Conservation (phyloP, 2,797 vertebrate genomes). For the Falco concolor region DNA sequence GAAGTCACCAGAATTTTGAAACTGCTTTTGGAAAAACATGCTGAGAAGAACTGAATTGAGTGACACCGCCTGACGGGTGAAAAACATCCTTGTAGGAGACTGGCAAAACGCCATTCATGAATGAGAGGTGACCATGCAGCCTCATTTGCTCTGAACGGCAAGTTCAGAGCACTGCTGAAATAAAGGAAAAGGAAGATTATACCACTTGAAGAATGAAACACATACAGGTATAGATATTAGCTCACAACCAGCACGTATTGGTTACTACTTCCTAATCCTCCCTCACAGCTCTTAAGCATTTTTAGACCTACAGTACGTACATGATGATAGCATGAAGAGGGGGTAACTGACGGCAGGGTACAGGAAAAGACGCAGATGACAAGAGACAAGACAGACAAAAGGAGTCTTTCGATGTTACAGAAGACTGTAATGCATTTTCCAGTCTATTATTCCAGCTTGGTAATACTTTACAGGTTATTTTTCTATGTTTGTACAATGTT, state of each 20-base stretch:
- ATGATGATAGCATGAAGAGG: accelerated
- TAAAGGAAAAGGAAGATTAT: not conserved
- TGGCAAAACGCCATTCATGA: not conserved
- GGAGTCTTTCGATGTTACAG: not conserved
- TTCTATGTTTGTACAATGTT: not conserved
- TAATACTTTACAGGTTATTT: not conserved
- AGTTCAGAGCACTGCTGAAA: not conserved
- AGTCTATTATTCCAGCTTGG: not conserved
- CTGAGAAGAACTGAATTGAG: not conserved
- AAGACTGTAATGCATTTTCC: not conserved
- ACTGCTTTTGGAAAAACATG: not conserved
- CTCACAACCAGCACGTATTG: not conserved
- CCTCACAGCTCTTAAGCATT: not conserved
- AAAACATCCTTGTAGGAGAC: not conserved
- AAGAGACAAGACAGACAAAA: not conserved
- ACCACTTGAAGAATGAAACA: not conserved
- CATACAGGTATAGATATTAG: not conserved
- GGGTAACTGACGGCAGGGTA: not conserved
- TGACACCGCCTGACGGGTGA: not conserved
- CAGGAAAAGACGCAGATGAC: not conserved
- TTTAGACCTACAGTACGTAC: accelerated
- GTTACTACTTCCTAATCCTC: not conserved
- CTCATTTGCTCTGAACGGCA: not conserved
- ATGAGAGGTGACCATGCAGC: not conserved
- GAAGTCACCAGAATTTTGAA: not conserved